Base-by-base conservation (phyloP, 2,888 invertebrate species). In the Parnassius glacialis region DNA sequence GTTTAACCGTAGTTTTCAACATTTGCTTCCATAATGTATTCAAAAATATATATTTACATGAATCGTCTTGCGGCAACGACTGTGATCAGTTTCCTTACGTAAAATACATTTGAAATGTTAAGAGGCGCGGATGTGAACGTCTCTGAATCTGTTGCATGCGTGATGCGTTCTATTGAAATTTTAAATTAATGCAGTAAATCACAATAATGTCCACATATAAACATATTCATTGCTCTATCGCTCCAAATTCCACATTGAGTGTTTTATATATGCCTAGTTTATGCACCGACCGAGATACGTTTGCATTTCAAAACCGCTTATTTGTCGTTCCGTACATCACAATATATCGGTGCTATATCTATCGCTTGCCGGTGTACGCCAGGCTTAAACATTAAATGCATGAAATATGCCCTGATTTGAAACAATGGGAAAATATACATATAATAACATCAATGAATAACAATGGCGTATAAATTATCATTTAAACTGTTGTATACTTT, bases 401-500 rank as follows among this genome's bases (percentile, higher is more conserved):
- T 90, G 88, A 90, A 90, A 91, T 90, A 91, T 90, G 91, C 90
- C 90, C 90, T 90, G 90, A 90, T 90, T 90, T 90, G 89, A 90
- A 91, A 91, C 90, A 91, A 91, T 90, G 90, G 91, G 87, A 81
- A 90, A 90, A 90, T 91, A 90, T 91, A 90, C 90, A 91, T 90
- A 90, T 90, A 90, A 91, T 90, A 91, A 90, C 90, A 90, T 90
- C 91, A 90, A 90, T 91, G 91, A 91, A 91, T 91, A 90, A 91
- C 91, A 90, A 91, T 90, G 89, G 90, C 80, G 87, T 89, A 91
- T 91, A 90, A 91, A 90, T 90, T 91, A 91, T 91, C 90, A 90
- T 91, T 88, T 90, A 89, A 90, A 90, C 90, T 88, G 90, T 88
- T 87, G 88, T 89, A 87, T 89, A 90, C 90, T 90, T 90, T 89